Evolutionary conservation across 1,140 invertebrate genomes (phyloP).

Genomic region (Bombus ignitus): DNA sequence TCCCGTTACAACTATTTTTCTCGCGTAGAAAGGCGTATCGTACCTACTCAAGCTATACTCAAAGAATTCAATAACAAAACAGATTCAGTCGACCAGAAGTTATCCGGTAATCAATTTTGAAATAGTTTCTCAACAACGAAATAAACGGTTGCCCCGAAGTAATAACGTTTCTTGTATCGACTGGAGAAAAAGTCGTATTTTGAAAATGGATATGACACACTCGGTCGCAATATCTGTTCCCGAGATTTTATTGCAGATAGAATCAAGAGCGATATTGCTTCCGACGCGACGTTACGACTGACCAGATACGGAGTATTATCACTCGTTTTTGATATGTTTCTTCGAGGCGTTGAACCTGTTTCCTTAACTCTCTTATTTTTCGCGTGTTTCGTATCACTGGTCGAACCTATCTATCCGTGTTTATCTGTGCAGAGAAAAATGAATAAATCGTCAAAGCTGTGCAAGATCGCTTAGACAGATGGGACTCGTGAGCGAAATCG

Average conservation of each 20-base stretch:
- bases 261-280: constrained; percentile 36
- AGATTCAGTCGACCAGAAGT: neutral
- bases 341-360: neutral
- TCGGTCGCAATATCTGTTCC: constrained; percentile 25
- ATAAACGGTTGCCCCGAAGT: neutral
- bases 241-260: constrained; percentile 38
- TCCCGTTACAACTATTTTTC: neutral
- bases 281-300: neutral
- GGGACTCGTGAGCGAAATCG: neutral
- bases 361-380: neutral
- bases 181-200: neutral
- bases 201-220: constrained; percentile 10
- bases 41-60: neutral
- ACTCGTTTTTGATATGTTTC: constrained; percentile 24
- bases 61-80: neutral
- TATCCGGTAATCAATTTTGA: neutral
- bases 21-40: neutral
- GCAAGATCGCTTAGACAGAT: neutral
- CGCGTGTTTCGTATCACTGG: neutral
- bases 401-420: too few relatives aligned
- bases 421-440: neutral
- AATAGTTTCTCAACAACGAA: neutral
- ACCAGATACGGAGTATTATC: constrained; percentile 42
- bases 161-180: constrained; percentile 8
- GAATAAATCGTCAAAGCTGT: neutral